Evolutionary conservation across 2,797 vertebrate genomes (phyloP), one percentile per base, ranked within the genome.

Genomic region (Coccyzus lansbergi): DNA sequence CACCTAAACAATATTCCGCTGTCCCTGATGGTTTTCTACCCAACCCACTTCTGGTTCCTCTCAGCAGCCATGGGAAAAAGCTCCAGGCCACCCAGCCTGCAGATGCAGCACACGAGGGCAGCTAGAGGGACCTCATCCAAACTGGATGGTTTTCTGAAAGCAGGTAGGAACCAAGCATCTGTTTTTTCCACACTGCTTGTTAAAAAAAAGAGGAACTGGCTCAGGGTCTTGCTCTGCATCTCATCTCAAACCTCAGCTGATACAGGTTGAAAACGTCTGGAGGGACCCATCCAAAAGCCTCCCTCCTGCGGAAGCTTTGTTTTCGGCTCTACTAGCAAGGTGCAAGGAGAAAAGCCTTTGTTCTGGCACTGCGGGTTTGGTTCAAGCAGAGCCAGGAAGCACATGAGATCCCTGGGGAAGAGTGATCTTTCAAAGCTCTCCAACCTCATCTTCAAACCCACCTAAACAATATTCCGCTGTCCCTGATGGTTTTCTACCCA

Each of bases 71-170:
- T 63, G 86, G 84, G 92, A 89, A 94, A 92, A 93, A 72, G 75
- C 63, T 95, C 46, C 82, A 56, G 95, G 82, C 91, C 95, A 93
- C 92, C 84, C 95, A 93, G 77, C 1, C 33, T 29, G 93, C 48
- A 90, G 81, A 77, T 8, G 52, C 51, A 88, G 82, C 82, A 22
- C 62, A 20, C 28, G 15, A 69, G 93, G 94, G 91, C 93, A 94
- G 92, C 65, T 10, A 48, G 31, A 91, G 76, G 75, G 65, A 91
- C 44, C 69, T 38, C 51, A 22, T 74, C 92, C 79, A 62, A 86
- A 60, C 34, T 26, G 86, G 42, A 85, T 62, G 58, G 8, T 55
- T 80, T 94, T 84, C 92, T 93, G 76, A 53, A 75, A 68, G 68
- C 34, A 77, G 93, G 65, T 58, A 95, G 13, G 62, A 83, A 78